Evolutionary conservation across 2,113 vertebrate genomes (phyloP).

Genomic region (Polyodon spathula): DNA sequence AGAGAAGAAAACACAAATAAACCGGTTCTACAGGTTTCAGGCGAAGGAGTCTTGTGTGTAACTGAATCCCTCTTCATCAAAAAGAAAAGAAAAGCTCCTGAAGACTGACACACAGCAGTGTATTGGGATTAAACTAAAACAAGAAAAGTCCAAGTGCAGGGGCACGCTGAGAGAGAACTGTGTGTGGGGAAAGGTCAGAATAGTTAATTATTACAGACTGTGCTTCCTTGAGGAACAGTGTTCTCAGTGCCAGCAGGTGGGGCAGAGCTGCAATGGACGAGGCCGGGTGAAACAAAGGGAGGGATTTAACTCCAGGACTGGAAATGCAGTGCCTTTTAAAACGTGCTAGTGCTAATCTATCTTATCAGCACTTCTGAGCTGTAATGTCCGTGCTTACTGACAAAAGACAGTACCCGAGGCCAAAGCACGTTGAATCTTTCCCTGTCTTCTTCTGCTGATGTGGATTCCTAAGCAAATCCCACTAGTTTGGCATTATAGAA

Average conservation of each 20-base stretch:
- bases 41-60: slow-evolving; percentile 14
- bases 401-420: too few relatives aligned
- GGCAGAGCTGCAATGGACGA: too few relatives aligned
- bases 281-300: too few relatives aligned
- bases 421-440: too few relatives aligned
- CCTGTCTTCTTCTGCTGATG: too few relatives aligned
- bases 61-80: slow-evolving; percentile 15
- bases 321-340: too few relatives aligned
- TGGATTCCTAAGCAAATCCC: too few relatives aligned
- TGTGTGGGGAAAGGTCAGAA: not conserved
- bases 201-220: not conserved
- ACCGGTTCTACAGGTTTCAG: slow-evolving; percentile 48
- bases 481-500: too few relatives aligned
- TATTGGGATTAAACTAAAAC: not conserved
- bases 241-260: not conserved
- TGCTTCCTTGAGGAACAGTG: not conserved
- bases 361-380: too few relatives aligned
- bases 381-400: too few relatives aligned
- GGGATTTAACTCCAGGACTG: too few relatives aligned
- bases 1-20: slow-evolving; percentile 41
- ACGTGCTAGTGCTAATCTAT: too few relatives aligned
- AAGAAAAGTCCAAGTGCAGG: not conserved
- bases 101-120: not conserved
- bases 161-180: not conserved
- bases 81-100: not conserved